Percentiles rank a stretch among this genome's conserved stretches.
phyloP scores from a whole-genome alignment of 2,797 vertebrate genomes.

The Tachyglossus aculeatus region DNA sequence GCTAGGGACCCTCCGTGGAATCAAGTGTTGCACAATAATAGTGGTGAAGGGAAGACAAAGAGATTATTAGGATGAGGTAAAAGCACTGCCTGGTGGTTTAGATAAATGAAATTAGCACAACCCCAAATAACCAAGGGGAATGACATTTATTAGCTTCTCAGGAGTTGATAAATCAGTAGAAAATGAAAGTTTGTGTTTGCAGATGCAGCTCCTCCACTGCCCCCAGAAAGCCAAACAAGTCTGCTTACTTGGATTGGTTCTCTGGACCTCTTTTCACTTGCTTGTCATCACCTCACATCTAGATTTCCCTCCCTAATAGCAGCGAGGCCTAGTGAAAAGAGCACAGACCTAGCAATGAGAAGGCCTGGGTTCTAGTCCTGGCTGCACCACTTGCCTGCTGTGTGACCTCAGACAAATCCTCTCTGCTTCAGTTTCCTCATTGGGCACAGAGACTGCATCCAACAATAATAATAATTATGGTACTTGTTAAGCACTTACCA shows the following conservation, averaged over 20 bases:
- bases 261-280: background rate
- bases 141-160: slow-evolving; percentile 39
- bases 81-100: slow-evolving; percentile 41
- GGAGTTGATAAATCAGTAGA: slow-evolving; percentile 35
- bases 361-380: too few species aligned
- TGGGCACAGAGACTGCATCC: too few species aligned
- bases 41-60: background rate
- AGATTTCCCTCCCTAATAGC: too few species aligned
- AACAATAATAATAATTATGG: too few species aligned
- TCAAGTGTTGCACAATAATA: slow-evolving; percentile 13
- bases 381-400: too few species aligned
- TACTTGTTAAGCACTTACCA: too few species aligned
- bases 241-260: background rate
- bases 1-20: slow-evolving; percentile 1
- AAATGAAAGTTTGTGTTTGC: slow-evolving; percentile 17
- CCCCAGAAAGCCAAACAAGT: background rate
- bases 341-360: too few species aligned
- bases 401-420: too few species aligned
- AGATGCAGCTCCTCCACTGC: too few species aligned
- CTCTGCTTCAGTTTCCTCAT: too few species aligned
- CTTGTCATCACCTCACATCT: accelerated
- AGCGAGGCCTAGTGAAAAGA: too few species aligned
- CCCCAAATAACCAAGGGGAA: slow-evolving; percentile 18
- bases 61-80: slow-evolving; percentile 40
- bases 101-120: slow-evolving; percentile 47